Conservation (phyloP, 1,140 invertebrate species). For the Antheraea mylitta region DNA sequence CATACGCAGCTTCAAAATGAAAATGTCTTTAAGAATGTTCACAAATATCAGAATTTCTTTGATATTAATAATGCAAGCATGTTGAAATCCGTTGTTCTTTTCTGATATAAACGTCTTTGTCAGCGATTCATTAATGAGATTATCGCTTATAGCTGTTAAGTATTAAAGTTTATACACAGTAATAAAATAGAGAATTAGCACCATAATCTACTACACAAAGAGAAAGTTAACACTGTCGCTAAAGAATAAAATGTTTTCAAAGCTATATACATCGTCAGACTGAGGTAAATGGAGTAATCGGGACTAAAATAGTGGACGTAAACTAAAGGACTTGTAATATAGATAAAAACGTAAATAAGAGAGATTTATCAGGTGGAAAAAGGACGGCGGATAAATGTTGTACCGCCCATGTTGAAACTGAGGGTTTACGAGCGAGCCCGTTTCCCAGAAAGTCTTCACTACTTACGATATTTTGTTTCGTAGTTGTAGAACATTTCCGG, state of each 20-base stretch:
- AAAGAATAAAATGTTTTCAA: not conserved
- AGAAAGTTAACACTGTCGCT: not conserved
- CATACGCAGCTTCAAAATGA: too few relatives aligned
- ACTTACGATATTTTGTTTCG: not conserved
- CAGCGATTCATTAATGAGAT: too few relatives aligned
- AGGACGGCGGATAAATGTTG: not conserved
- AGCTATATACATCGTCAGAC: not conserved
- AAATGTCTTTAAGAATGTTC: too few relatives aligned
- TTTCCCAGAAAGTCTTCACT: not conserved
- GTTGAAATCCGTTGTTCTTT: too few relatives aligned
- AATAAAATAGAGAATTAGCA: not conserved
- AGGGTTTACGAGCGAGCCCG: not conserved
- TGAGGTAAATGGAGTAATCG: not conserved
- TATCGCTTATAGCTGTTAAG: not conserved
- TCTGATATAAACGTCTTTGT: too few relatives aligned
- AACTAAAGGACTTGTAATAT: not conserved
- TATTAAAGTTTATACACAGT: not conserved
- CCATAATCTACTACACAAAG: not conserved
- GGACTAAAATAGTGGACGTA: not conserved
- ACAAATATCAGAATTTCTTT: too few relatives aligned
- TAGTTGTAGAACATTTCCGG: not conserved
- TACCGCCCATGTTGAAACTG: not conserved
- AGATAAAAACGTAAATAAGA: not conserved
- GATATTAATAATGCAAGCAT: too few relatives aligned
- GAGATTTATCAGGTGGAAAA: not conserved